A percentile compares a stretch with the other conserved stretches of the same genome.
phyloP scores from a whole-genome alignment of 2,888 invertebrate species.

The Tineola bisselliella region DNA sequence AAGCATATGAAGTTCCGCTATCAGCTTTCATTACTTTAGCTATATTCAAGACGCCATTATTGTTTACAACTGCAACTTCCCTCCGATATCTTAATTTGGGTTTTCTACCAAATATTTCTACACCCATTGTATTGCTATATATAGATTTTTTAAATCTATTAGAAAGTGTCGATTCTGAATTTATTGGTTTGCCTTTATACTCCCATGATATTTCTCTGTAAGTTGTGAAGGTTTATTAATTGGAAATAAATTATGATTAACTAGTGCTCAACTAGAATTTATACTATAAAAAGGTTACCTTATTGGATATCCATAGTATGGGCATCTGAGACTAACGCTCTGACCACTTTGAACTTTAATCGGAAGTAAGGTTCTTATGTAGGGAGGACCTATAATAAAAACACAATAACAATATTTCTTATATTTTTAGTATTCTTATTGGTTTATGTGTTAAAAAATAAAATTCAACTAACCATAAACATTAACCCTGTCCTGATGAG shows the following conservation, averaged over 20 bases:
- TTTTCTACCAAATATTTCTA: constrained; percentile 58
- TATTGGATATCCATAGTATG: constrained; percentile 87
- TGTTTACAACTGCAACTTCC: constrained; percentile 32
- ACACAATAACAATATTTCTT: too few relatives aligned
- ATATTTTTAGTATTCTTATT: too few relatives aligned
- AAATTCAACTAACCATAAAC: constrained; percentile 59
- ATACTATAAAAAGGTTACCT: too few relatives aligned
- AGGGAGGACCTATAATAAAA: constrained; percentile 71
- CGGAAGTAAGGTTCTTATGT: constrained; percentile 78
- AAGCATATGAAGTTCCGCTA: constrained; percentile 81
- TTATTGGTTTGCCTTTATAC: constrained; percentile 55
- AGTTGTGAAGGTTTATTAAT: too few relatives aligned
- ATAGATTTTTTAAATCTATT: constrained; percentile 45
- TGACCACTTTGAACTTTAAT: constrained; percentile 83
- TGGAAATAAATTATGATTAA: too few relatives aligned
- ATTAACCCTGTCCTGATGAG: constrained; percentile 55
- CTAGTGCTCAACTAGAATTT: too few relatives aligned
- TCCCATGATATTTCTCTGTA: constrained; percentile 61
- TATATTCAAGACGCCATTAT: constrained; percentile 68
- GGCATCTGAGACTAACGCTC: constrained; percentile 79
- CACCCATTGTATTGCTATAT: constrained; percentile 36
- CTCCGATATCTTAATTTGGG: constrained; percentile 57
- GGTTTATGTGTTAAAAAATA: too few relatives aligned
- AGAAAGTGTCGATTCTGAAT: constrained; percentile 32
- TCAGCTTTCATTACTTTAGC: constrained; percentile 70